phyloP scores from a whole-genome alignment of 2,797 vertebrate species.

The Coluber constrictor region DNA sequence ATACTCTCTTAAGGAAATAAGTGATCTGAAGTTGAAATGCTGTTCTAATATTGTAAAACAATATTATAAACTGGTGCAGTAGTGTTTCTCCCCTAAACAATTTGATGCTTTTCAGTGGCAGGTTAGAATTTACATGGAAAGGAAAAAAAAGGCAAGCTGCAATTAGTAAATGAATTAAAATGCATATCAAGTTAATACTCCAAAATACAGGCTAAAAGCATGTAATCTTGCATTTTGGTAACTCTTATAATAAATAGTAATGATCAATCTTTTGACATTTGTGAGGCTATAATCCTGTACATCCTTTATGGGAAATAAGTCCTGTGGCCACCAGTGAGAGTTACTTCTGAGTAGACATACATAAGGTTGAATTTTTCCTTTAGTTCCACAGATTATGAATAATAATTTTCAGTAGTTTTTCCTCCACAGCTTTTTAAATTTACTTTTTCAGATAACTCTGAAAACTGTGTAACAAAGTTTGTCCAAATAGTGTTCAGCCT shows the following conservation, averaged over 20 bases:
- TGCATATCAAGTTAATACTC: conserved; percentile 5
- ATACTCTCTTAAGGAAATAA: conserved; percentile 29
- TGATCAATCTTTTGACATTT: conserved; percentile 24
- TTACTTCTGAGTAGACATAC: background rate
- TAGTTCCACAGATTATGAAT: conserved; percentile 38
- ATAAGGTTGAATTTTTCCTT: conserved; percentile 11
- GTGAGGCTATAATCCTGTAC: background rate
- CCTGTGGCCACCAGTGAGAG: background rate
- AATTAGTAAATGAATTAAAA: conserved; percentile 18
- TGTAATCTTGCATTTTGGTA: conserved; percentile 51
- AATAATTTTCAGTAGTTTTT: conserved; percentile 4
- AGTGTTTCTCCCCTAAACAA: conserved; percentile 48
- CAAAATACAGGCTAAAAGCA: conserved; percentile 46
- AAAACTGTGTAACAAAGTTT: conserved; percentile 44
- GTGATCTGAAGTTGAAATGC: conserved; percentile 44
- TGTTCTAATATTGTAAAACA: conserved; percentile 40
- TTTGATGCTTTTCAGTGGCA: conserved; percentile 42
- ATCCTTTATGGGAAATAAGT: background rate
- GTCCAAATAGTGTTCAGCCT: conserved; percentile 35
- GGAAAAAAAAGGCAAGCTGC: background rate
- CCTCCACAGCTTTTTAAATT: conserved; percentile 51
- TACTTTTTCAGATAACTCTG: conserved; percentile 47
- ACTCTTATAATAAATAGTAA: conserved; percentile 48
- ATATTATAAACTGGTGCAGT: background rate
- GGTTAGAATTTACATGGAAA: conserved; percentile 42